These are phyloP conservation scores for Drosophila pectinifera DNA, from an alignment of 1,140 invertebrate species.

Conservation along the genomic window DNA sequence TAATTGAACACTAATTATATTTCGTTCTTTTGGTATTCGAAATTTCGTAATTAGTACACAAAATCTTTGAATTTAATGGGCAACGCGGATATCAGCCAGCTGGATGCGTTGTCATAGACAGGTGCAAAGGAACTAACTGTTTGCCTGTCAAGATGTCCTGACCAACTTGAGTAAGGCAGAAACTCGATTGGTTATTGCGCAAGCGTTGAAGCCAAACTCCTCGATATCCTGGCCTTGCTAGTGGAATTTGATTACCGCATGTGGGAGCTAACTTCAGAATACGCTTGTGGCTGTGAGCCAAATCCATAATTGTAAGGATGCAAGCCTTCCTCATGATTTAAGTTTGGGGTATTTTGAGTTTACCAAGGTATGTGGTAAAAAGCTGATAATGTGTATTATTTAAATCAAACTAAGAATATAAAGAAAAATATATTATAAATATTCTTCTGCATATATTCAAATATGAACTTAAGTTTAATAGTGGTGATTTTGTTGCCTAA, in stretches of 20 bases:
- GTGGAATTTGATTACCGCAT: conserved; percentile 19
- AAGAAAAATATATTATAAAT: too few relatives aligned
- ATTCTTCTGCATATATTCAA: too few relatives aligned
- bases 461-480: background rate
- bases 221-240: background rate
- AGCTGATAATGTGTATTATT: too few relatives aligned
- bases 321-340: conserved; percentile 1
- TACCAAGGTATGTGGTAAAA: background rate
- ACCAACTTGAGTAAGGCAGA: conserved; percentile 5
- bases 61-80: background rate
- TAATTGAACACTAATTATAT: conserved; percentile 19
- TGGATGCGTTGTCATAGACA: conserved; percentile 26
- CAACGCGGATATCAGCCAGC: background rate
- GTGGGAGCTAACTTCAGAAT: conserved; percentile 24
- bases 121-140: conserved; percentile 49
- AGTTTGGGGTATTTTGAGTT: background rate
- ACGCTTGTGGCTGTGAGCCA: conserved; percentile 21
- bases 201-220: conserved; percentile 31
- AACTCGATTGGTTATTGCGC: conserved; percentile 25
- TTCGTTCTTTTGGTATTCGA: conserved; percentile 8
- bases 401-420: too few relatives aligned
- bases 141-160: conserved; percentile 13
- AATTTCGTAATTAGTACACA: conserved; percentile 36
- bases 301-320: conserved; percentile 1
- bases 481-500: background rate